Percentiles rank a stretch among this genome's conserved stretches.
phyloP scores from a whole-genome alignment of 2,113 vertebrate species.

The Rhinogobius similis region DNA sequence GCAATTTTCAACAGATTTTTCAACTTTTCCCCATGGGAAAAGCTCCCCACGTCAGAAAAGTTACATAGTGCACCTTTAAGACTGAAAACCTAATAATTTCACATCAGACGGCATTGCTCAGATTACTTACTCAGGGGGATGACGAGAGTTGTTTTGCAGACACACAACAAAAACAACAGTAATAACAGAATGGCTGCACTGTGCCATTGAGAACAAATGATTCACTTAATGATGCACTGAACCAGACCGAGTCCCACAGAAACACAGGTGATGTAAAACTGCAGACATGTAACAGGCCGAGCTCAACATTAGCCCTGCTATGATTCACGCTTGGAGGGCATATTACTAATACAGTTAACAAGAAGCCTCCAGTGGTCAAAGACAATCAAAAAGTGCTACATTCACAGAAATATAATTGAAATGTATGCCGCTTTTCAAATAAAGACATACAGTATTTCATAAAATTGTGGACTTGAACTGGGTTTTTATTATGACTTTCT shows the following conservation, averaged over 20 bases:
- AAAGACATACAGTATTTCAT: too few relatives aligned
- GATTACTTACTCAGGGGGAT: conserved; percentile 7
- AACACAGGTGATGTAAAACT: conserved; percentile 24
- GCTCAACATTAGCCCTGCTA: neutral
- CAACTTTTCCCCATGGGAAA: neutral
- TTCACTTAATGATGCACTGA: conserved; percentile 31
- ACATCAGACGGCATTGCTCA: conserved; percentile 33
- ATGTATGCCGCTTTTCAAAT: too few relatives aligned
- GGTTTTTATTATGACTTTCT: too few relatives aligned
- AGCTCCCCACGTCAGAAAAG: neutral
- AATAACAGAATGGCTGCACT: conserved; percentile 11
- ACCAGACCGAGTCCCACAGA: neutral
- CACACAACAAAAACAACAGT: conserved; percentile 15
- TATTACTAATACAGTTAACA: too few relatives aligned
- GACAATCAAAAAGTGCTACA: too few relatives aligned
- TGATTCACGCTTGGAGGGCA: neutral
- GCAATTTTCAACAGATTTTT: too few relatives aligned
- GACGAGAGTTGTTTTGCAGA: conserved; percentile 29
- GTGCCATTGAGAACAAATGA: conserved; percentile 16
- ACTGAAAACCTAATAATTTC: conserved; percentile 17
- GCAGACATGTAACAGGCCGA: neutral
- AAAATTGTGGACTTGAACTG: too few relatives aligned
- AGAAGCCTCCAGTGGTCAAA: too few relatives aligned
- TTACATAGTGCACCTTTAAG: neutral
- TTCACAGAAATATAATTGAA: too few relatives aligned